Evolutionary conservation across 2,797 vertebrate species (phyloP), one percentile per base, ranked within the genome.

Genomic region (Arrhamphus sclerolepis): DNA sequence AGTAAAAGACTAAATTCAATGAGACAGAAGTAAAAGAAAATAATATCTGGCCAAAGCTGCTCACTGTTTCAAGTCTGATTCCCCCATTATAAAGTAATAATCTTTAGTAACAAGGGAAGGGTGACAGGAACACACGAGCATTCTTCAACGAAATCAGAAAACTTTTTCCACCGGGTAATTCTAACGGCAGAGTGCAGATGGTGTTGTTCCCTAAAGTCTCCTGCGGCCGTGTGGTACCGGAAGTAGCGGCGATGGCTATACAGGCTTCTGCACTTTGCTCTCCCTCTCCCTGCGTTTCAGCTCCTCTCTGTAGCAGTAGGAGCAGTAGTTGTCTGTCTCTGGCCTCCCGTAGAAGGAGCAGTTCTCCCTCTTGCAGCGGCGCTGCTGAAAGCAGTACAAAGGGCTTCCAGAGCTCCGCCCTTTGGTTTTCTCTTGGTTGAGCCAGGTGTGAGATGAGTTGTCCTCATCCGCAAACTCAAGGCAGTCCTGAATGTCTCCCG

Each of bases 301-400:
- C 91, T 99, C 97, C 91, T 99, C 98, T 70, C 94, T 95, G 92
- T 96, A 98, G 93, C 98, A 99, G 92, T 96, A 99, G 54, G 98
- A 99, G 87, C 98, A 99, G 89, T 92, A 97, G 92, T 95, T 95
- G 75, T 98, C 97, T 34, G 98, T 98, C 92, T 99, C 98, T 0
- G 95, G 94, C 69, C 97, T 93, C 20, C 98, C 97, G 24, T 98
- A 99, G 89, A 99, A 99, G 77, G 98, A 96, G 81, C 98, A 99
- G 92, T 97, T 96, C 79, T 98, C 97, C 81, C 94, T 95, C 91
- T 93, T 96, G 88, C 98, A 99, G 83, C 95, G 96, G 84, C 94
- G 95, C 91, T 98, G 97, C 90, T 96, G 96, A 85, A 94, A 93
- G 85, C 92, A 93, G 88, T 96, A 97, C 49, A 94, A 87, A 2